Evolutionary conservation across 2,888 invertebrate genomes (phyloP).

Genomic region (Cephus sareptanus): DNA sequence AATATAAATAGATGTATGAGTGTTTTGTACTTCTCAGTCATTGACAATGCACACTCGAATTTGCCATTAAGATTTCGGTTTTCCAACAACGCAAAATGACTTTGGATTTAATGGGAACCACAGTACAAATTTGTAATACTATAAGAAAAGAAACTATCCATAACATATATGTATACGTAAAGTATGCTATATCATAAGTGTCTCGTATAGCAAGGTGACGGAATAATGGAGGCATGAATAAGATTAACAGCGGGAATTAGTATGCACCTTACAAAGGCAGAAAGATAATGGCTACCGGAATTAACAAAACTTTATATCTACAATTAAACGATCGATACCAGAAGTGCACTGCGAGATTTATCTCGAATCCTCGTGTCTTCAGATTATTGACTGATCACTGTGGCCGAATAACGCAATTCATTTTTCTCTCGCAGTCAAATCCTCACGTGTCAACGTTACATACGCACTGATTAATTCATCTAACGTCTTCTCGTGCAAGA

Average conservation of each 20-base stretch:
- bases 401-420: not conserved
- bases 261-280: not conserved
- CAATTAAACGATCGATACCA: not conserved
- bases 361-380: not conserved
- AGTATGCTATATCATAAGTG: not conserved
- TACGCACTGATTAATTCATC: not conserved
- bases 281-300: not conserved
- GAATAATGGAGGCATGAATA: not conserved
- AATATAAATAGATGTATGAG: conserved; percentile 59
- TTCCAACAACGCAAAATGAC: not conserved
- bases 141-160: conserved; percentile 31
- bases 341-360: not conserved
- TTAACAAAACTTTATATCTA: not conserved
- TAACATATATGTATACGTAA: conserved; percentile 18
- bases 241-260: not conserved
- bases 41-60: conserved; percentile 55
- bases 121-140: conserved; percentile 26
- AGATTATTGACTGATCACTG: not conserved
- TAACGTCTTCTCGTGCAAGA: conserved; percentile 3
- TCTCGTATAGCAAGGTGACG: not conserved
- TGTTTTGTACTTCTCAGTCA: conserved; percentile 62
- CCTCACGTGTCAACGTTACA: not conserved
- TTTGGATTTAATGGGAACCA: not conserved
- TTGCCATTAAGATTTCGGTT: conserved; percentile 37
- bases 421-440: conserved; percentile 1